Conservation (phyloP, 2,113 vertebrate species). For the Riparia riparia region DNA sequence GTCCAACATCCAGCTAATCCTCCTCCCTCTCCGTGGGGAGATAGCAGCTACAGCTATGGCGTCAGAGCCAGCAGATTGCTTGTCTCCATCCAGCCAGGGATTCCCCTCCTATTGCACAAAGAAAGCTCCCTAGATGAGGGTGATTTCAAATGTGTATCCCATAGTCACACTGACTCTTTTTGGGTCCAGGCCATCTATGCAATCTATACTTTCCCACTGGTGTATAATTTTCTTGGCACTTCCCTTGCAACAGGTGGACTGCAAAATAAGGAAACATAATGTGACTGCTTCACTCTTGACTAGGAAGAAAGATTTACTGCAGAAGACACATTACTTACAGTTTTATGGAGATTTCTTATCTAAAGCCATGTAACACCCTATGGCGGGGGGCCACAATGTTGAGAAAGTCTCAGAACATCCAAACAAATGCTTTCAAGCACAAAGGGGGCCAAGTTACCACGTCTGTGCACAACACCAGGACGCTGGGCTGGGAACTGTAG, state of each 20-base stretch:
- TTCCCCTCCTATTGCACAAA: conserved; percentile 1
- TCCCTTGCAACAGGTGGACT: conserved; percentile 64
- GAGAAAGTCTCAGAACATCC: conserved; percentile 25
- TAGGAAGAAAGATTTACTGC: conserved; percentile 60
- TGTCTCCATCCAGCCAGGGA: background rate
- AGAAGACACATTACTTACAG: conserved; percentile 47
- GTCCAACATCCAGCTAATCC: background rate
- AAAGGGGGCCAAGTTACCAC: conserved; percentile 28
- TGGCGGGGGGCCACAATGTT: conserved; percentile 17
- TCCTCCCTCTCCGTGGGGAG: background rate
- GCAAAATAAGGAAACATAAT: conserved; percentile 37
- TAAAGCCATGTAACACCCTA: conserved; percentile 64
- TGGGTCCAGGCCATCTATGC: conserved; percentile 30
- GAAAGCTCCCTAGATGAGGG: background rate
- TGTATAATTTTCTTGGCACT: conserved; percentile 56
- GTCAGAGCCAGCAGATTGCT: background rate
- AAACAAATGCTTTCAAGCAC: conserved; percentile 41
- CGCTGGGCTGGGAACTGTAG: background rate
- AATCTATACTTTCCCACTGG: conserved; percentile 58
- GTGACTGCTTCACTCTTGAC: conserved; percentile 21
- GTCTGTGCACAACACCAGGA: conserved; percentile 7
- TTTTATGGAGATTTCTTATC: conserved; percentile 71
- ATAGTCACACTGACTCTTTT: background rate
- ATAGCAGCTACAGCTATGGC: background rate
- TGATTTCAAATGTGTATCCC: background rate